Conservation (phyloP, 2,888 invertebrate genomes). For the Chironomus tentans region DNA sequence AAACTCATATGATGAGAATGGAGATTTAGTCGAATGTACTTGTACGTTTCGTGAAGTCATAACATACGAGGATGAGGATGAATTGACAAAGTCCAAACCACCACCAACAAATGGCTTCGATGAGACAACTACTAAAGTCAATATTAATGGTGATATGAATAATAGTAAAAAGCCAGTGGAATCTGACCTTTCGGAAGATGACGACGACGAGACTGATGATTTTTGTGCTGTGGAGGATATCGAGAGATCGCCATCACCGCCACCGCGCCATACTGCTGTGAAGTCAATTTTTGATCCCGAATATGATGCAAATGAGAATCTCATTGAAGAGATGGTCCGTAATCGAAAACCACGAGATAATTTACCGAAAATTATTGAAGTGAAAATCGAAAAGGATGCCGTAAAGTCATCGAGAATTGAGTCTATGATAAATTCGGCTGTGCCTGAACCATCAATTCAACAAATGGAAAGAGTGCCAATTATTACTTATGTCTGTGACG, state of each 20-base stretch:
- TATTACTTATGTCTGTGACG: constrained; percentile 31
- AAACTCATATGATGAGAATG: neutral
- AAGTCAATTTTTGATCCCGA: constrained; percentile 43
- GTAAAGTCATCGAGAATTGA: constrained; percentile 14
- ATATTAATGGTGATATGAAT: neutral
- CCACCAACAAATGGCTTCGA: neutral
- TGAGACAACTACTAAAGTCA: neutral
- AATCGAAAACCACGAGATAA: neutral
- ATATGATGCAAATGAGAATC: constrained; percentile 41
- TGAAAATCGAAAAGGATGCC: constrained; percentile 10
- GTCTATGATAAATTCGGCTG: neutral
- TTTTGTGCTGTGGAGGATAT: constrained; percentile 14
- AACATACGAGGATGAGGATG: neutral
- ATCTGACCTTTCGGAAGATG: neutral
- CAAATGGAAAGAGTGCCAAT: constrained; percentile 16
- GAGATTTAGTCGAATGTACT: constrained; percentile 30
- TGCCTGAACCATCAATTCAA: neutral
- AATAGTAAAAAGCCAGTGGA: neutral
- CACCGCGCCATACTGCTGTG: constrained; percentile 32
- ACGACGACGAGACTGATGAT: constrained; percentile 19
- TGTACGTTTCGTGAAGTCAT: constrained; percentile 30
- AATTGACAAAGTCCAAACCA: neutral
- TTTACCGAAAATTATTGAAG: constrained; percentile 13
- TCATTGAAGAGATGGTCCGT: constrained; percentile 30
- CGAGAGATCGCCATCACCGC: neutral